Evolutionary conservation across 2,113 vertebrate genomes (phyloP).

Genomic region (Lethenteron camtschaticum): DNA sequence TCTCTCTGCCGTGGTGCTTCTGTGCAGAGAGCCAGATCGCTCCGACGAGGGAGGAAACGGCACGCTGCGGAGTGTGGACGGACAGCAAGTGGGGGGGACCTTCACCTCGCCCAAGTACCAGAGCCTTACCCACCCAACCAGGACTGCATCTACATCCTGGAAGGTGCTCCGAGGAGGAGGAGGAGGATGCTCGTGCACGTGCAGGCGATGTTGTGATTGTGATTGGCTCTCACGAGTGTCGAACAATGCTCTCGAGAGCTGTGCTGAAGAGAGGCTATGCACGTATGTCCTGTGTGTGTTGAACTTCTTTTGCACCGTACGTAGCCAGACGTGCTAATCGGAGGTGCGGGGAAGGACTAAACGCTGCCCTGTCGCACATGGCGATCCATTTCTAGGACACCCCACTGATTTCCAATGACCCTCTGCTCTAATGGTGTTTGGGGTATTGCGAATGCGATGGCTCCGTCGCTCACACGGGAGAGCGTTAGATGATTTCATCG

Average conservation of each 20-base stretch:
- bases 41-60: constrained; percentile 68
- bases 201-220: not conserved
- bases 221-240: not conserved
- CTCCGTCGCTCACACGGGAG: too few relatives aligned
- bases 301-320: too few relatives aligned
- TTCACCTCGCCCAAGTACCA: constrained; percentile 94
- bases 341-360: too few relatives aligned
- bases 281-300: not conserved
- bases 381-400: too few relatives aligned
- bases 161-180: constrained; percentile 35
- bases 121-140: constrained; percentile 90
- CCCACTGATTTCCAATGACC: too few relatives aligned
- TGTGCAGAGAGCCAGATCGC: constrained; percentile 49
- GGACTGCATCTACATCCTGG: constrained; percentile 96
- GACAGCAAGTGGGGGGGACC: constrained; percentile 77
- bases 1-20: too few relatives aligned
- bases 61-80: constrained; percentile 90
- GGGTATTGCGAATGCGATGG: too few relatives aligned
- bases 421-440: too few relatives aligned
- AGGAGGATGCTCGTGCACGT: not conserved
- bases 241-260: not conserved
- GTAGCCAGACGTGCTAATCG: too few relatives aligned
- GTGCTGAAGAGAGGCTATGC: not conserved
- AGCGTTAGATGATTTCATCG: too few relatives aligned
- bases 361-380: too few relatives aligned